A percentile compares a stretch with the other conserved stretches of the same genome.
Conservation (phyloP, 2,797 vertebrate species). For the Morus bassanus region DNA sequence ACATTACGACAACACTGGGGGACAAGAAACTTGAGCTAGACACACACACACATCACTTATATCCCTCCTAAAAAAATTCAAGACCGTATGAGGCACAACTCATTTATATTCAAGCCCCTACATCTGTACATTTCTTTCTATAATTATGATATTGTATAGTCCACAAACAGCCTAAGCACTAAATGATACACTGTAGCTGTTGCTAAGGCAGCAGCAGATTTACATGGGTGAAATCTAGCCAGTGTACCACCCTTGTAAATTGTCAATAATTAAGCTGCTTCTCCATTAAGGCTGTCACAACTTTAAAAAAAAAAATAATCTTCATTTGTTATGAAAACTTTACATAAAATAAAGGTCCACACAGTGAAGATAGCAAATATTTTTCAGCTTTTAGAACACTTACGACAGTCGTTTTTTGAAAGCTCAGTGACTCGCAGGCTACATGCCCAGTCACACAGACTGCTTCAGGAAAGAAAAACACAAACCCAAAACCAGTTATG, state of each 20-base stretch:
- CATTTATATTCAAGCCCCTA: slow-evolving; percentile 1
- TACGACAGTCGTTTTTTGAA: not conserved
- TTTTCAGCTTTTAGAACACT: not conserved
- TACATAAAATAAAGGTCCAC: not conserved
- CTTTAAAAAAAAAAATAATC: not conserved
- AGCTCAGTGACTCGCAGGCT: fast-evolving
- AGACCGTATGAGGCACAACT: not conserved
- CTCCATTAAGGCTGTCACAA: not conserved
- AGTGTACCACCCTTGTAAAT: not conserved
- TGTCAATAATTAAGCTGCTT: slow-evolving; percentile 38
- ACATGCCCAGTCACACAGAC: not conserved
- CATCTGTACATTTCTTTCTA: not conserved
- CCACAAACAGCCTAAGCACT: slow-evolving; percentile 48
- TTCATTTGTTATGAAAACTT: not conserved
- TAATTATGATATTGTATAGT: slow-evolving; percentile 33
- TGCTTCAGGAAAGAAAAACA: not conserved
- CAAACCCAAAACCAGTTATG: not conserved
- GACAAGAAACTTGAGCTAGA: not conserved
- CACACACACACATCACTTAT: fast-evolving
- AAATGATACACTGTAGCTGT: slow-evolving; percentile 43
- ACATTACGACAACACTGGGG: fast-evolving
- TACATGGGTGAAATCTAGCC: slow-evolving; percentile 5
- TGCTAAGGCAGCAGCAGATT: slow-evolving; percentile 47
- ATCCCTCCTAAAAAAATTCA: not conserved
- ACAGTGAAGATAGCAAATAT: not conserved